These are phyloP conservation scores for Elephas maximus DNA, from an alignment of 2,113 vertebrate species.

Conservation along the genomic window DNA sequence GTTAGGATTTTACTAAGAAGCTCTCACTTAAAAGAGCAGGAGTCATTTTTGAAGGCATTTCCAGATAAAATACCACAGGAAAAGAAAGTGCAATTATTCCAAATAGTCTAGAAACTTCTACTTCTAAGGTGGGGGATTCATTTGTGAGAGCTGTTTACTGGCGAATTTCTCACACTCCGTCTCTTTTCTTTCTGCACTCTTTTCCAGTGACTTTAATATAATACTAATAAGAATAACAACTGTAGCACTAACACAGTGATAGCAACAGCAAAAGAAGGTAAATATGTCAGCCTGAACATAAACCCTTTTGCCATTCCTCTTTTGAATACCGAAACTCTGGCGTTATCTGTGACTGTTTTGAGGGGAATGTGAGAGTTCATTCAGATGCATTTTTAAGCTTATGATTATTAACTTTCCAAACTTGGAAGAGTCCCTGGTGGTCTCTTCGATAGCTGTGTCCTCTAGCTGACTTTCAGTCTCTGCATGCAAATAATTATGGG, in stretches of 20 bases:
- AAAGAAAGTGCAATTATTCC: not conserved
- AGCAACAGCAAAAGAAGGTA: not conserved
- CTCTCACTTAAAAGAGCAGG: not conserved
- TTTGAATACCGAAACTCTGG: slow-evolving; percentile 24
- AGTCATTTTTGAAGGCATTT: not conserved
- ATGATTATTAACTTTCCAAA: slow-evolving; percentile 80
- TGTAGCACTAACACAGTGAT: not conserved
- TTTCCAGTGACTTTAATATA: not conserved
- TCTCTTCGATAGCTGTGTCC: slow-evolving; percentile 82
- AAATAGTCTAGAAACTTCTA: slow-evolving; percentile 10
- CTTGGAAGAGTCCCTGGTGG: slow-evolving; percentile 76
- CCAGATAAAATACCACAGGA: not conserved
- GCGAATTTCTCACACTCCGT: not conserved
- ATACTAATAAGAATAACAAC: not conserved
- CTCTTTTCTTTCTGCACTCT: slow-evolving; percentile 10
- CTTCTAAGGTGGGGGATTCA: not conserved
- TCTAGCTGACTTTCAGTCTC: slow-evolving; percentile 86
- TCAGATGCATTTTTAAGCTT: slow-evolving; percentile 75
- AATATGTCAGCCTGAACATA: not conserved
- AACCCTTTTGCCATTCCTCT: not conserved
- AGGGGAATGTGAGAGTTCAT: slow-evolving; percentile 67
- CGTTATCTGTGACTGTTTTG: slow-evolving; percentile 28
- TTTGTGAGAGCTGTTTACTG: slow-evolving; percentile 11
- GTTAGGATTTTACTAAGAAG: slow-evolving; percentile 12
- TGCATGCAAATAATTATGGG: slow-evolving; percentile 77